Conservation (phyloP, 2,113 vertebrate genomes). For the Tyto alba region DNA sequence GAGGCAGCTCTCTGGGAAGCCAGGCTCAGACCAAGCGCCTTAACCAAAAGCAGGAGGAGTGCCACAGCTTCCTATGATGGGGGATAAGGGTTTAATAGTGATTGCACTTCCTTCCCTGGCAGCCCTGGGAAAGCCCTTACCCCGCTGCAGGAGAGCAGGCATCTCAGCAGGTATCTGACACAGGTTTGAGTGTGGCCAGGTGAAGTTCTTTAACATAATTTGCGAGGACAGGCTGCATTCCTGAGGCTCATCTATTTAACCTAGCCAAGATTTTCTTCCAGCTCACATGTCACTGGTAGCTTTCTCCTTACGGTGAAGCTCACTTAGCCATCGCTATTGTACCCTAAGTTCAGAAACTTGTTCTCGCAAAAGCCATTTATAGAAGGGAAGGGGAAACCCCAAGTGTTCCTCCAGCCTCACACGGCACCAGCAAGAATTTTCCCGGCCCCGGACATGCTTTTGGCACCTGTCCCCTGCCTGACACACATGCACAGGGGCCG, state of each 20-base stretch:
- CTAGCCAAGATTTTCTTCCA: neutral
- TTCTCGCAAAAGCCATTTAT: neutral
- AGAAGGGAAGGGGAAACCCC: neutral
- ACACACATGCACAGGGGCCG: accelerated
- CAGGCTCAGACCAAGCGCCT: neutral
- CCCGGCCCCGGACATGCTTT: neutral
- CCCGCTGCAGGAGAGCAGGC: neutral
- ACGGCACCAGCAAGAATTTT: constrained; percentile 12
- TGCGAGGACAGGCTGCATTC: neutral
- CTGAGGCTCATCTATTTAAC: neutral
- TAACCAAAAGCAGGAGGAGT: neutral
- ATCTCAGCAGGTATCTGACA: neutral
- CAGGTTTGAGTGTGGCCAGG: neutral
- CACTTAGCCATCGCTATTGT: neutral
- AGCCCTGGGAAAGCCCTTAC: neutral
- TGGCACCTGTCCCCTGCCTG: neutral
- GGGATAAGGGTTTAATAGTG: neutral
- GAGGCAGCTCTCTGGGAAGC: neutral
- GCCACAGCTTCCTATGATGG: neutral
- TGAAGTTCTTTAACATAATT: neutral
- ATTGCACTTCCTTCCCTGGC: neutral
- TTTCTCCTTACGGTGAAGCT: neutral
- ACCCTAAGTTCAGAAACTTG: constrained; percentile 20
- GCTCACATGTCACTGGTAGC: neutral
- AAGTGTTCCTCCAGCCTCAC: neutral